Evolutionary conservation across 2,113 vertebrate genomes (phyloP), one percentile per base, ranked within the genome.

Genomic region (Pteruthius melanotis): DNA sequence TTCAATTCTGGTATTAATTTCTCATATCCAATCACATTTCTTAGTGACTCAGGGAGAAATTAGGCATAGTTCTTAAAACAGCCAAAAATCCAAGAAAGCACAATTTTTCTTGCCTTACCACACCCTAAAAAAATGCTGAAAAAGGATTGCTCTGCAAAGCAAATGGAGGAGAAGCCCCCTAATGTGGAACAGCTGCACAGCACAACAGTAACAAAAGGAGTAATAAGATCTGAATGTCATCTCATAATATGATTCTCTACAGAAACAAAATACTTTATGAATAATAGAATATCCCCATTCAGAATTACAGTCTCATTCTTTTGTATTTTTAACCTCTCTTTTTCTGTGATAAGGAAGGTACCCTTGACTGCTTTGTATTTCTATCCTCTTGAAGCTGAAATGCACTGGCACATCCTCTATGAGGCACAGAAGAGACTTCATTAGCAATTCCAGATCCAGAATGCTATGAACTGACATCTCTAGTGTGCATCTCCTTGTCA

Each of bases 221-320:
- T 77, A 96, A 80, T 88, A 92, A 92, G 83, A 96, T 90, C 81
- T 83, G 92, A 97, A 96, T 95, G 90, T 91, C 87, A 86, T 88
- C 64, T 88, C 74, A 76, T 90, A 95, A 96, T 96, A 90, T 54
- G 71, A 96, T 92, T 97, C 88, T 93, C 83, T 96, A 93, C 90
- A 96, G 95, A 94, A 97, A 96, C 94, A 97, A 97, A 97, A 96
- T 91, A 90, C 87, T 95, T 94, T 79, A 95, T 97, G 96, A 96
- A 96, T 97, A 97, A 97, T 97, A 97, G 91, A 97, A 97, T 77
- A 33, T 75, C 94, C 45, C 84, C 92, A 96, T 97, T 97, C 96
- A 95, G 83, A 97, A 94, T 96, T 93, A 97, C 54, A 79, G 74
- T 80, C 79, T 91, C 61, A 90, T 95, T 95, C 96, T 92, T 95